Percentiles rank a stretch among this genome's conserved stretches.
These are phyloP conservation scores for Solenodon paradoxus DNA, from an alignment of 2,113 vertebrate species.

Conservation along the genomic window DNA sequence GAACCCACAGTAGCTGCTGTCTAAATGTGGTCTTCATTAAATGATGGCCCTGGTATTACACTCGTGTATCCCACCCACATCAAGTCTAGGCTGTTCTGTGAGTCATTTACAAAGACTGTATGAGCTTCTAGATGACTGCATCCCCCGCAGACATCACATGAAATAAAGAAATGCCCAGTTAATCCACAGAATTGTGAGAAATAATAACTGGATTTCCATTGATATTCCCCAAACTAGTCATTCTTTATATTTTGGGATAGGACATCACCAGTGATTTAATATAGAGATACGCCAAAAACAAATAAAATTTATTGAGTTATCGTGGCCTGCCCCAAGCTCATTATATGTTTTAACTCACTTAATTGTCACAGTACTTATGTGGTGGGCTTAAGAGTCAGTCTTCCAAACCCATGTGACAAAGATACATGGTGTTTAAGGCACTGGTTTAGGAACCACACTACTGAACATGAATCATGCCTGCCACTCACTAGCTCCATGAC, in stretches of 20 bases:
- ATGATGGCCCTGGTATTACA: not conserved
- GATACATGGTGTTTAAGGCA: not conserved
- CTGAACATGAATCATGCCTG: not conserved
- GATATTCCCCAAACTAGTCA: not conserved
- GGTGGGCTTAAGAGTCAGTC: not conserved
- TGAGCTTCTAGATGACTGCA: not conserved
- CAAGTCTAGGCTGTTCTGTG: not conserved
- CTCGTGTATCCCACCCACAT: not conserved
- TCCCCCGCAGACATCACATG: not conserved
- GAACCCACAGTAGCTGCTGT: too few relatives aligned
- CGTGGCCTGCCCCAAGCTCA: not conserved
- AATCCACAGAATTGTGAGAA: not conserved
- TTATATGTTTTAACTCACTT: not conserved
- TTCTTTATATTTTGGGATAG: not conserved
- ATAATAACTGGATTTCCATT: not conserved
- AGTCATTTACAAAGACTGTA: not conserved
- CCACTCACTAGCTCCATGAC: not conserved
- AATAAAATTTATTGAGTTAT: not conserved
- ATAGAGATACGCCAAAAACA: not conserved
- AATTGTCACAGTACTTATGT: not conserved
- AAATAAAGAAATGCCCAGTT: not conserved
- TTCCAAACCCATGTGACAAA: not conserved
- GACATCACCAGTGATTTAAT: not conserved
- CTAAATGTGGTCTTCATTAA: not conserved
- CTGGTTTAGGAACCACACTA: not conserved